phyloP scores from a whole-genome alignment of 1,140 invertebrate genomes.

The Zaprionus capensis region DNA sequence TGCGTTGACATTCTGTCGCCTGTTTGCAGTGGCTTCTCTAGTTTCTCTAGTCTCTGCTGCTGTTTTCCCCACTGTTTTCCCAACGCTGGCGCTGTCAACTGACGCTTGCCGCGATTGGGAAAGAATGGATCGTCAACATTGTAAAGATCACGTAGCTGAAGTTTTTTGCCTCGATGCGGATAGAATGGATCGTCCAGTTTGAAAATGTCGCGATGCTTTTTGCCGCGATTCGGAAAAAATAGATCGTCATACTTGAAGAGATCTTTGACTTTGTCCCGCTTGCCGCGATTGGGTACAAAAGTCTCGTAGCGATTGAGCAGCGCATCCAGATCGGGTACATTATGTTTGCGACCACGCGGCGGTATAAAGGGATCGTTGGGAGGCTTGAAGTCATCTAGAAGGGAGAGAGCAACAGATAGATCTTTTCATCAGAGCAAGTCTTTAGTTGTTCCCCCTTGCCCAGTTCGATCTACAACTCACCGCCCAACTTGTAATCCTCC shows the following conservation, averaged over 20 bases:
- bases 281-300: constrained; percentile 81
- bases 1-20: constrained; percentile 76
- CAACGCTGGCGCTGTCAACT: constrained; percentile 25
- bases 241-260: constrained; percentile 83
- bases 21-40: constrained; percentile 1
- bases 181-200: constrained; percentile 68
- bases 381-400: constrained; percentile 44
- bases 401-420: not conserved
- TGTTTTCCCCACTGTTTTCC: constrained; percentile 27
- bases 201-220: constrained; percentile 66
- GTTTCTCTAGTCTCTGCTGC: constrained; percentile 29
- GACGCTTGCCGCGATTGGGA: constrained; percentile 75
- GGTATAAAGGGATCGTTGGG: constrained; percentile 79
- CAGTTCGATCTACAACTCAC: constrained; percentile 45
- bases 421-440: not conserved
- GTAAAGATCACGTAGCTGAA: constrained; percentile 71
- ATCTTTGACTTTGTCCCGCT: constrained; percentile 81
- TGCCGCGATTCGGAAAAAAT: constrained; percentile 82
- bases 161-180: constrained; percentile 77
- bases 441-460: no score
- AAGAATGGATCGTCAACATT: constrained; percentile 74
- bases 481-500: constrained; percentile 58
- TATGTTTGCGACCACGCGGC: constrained; percentile 77
- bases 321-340: constrained; percentile 65
- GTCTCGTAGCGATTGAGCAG: constrained; percentile 72